phyloP scores from a whole-genome alignment of 1,140 invertebrate genomes.

The Cyclargus thomasi region DNA sequence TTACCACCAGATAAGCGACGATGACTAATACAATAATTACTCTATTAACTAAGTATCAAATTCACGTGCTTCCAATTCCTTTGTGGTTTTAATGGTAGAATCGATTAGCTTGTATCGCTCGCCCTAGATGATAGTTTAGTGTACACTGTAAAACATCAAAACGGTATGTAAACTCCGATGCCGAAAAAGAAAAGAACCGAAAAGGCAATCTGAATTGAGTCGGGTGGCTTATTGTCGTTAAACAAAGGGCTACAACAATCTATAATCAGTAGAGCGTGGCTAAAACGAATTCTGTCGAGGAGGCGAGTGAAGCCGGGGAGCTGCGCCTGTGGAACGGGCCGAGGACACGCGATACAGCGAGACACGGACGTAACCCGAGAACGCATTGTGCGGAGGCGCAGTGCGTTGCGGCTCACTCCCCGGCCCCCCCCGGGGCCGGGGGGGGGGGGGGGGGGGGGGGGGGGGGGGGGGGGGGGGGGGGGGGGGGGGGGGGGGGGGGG shows the following conservation, averaged over 20 bases:
- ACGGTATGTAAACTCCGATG: too few species aligned
- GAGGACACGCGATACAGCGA: slow-evolving; percentile 68
- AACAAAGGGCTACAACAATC: slow-evolving; percentile 26
- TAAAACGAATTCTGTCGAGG: slow-evolving; percentile 58
- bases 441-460: too few species aligned
- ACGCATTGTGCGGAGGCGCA: slow-evolving; percentile 63
- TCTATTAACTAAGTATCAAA: background rate
- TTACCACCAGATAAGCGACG: background rate
- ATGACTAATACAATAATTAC: background rate
- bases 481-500: too few species aligned
- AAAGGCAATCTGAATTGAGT: background rate
- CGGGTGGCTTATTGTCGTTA: slow-evolving; percentile 3
- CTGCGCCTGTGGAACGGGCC: slow-evolving; percentile 46
- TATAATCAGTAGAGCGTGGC: slow-evolving; percentile 46
- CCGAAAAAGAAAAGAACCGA: background rate
- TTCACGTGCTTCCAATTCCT: background rate
- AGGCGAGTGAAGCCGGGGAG: slow-evolving; percentile 58
- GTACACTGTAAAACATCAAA: background rate
- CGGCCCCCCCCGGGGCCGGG: slow-evolving; percentile 24
- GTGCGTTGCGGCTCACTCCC: slow-evolving; percentile 54
- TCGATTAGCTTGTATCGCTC: background rate
- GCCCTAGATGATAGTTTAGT: background rate
- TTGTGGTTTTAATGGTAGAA: background rate
- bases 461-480: too few species aligned
- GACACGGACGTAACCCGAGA: slow-evolving; percentile 67